Evolutionary conservation across 2,797 vertebrate genomes (phyloP), one percentile per base, ranked within the genome.

Genomic region (Siniperca obscura): DNA sequence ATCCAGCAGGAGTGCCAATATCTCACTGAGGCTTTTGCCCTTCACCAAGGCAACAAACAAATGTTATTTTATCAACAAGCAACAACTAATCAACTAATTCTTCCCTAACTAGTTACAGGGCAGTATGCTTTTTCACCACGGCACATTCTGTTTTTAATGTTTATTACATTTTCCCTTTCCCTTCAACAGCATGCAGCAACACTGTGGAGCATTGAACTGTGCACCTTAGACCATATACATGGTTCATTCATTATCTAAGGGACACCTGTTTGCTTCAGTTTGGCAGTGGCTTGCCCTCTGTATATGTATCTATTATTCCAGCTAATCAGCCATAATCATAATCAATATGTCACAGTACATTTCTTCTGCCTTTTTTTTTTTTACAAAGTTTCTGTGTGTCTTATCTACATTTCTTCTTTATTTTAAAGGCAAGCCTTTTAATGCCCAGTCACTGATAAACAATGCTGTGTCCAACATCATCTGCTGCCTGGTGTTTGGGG

Each of bases 401-500:
- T 65, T 16, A 19, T 62, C 36, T 68, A 1, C 0, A 14, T 67
- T 38, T 70, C 38, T 0, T 68, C 22, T 75, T 44, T 67, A 19
- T 53, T 53, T 89, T 56, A 6, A 27, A 95, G 93, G 86, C 3
- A 65, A 87, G n/a, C 60, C 91, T 7, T 91, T 94, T 22, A 53
- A 89, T 61, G 79, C 81, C 25, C 84, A 86, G 22, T 8, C 52
- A 25, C 36, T 86, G 21, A 30, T 94, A 2, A 76, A 86, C 79
- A 92, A 80, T 0, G 91, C 93, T 34, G 92, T 95, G 59, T 94
- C 94, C 44, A 95, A 95, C 78, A 75, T 94, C 67, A 94, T 95
- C 83, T 93, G 90, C 80, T 91, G 85, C 74, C 72, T 95, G 90
- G 90, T 93, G 77, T 93, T 95, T 83, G 94, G 93, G 7, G 77